Evolutionary conservation across 1,140 invertebrate species (phyloP), one percentile per base, ranked within the genome.

Genomic region (Drosophila insularis): DNA sequence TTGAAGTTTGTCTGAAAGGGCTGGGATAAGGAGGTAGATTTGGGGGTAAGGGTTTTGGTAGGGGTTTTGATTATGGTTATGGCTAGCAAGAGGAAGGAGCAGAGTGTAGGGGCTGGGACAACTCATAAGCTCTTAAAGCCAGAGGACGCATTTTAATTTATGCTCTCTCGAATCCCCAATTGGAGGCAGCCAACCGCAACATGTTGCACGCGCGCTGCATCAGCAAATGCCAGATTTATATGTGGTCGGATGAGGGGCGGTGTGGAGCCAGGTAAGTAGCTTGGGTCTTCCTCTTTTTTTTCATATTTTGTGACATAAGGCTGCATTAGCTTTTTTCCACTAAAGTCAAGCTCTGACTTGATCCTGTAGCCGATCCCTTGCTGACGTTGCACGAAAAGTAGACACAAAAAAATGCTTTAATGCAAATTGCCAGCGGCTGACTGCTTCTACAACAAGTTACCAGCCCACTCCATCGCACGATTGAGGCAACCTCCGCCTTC

Each of bases 161-260:
- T 87, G 82, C 84, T 89, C 76, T 71, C 84, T 89, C 76, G 72
- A 89, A 68, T 89, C 82, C 43, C 82, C 82, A 89, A 87, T 87
- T 82, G 82, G 72, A 80, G 58, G 56, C 82, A 87, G 63, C 69
- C 82, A 81, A 82, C 82, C 82, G 84, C 79, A 87, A 77, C 82
- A 89, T 87, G 82, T 89, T 87, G 84, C 82, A 89, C 77, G 69
- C 59, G 56, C 63, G 31, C 68, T 74, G 58, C 65, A 71, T 73
- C 78, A 81, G 65, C 82, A 76, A 64, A 54, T 39, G 58, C 10
- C 46, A 63, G 62, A 37, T 58, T 58, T 32, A 10, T 31, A 31
- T 14, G 14, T 32, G 35, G 32, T 19, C 17, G 32, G n/a, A 35
- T 56, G 14, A 35, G n/a, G n/a, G 27, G 0, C 1, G 27, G 27